Conservation (phyloP, 1,140 invertebrate species). For the Bombus consobrinus region DNA sequence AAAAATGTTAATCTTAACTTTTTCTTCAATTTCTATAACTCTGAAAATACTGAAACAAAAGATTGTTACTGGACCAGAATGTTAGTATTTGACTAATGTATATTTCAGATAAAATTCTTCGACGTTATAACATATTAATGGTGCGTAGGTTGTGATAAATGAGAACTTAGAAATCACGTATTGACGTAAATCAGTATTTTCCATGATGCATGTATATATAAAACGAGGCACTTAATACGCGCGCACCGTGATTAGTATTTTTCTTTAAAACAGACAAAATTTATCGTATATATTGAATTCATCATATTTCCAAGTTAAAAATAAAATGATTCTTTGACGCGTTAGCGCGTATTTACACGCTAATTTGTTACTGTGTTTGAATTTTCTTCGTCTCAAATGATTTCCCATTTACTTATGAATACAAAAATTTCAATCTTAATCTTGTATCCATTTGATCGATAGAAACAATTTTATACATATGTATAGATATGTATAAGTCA, state of each 20-base stretch:
- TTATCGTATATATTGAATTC: not conserved
- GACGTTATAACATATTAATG: not conserved
- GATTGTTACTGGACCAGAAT: not conserved
- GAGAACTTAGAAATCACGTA: not conserved
- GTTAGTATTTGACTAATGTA: not conserved
- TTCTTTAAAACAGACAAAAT: not conserved
- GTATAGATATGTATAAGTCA: not conserved
- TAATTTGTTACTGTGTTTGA: not conserved
- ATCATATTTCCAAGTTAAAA: not conserved
- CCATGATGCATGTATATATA: not conserved
- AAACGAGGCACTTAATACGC: constrained; percentile 26
- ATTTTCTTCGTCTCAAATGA: not conserved
- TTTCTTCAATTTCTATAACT: not conserved
- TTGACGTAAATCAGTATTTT: no score
- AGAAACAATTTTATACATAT: not conserved
- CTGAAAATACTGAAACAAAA: not conserved
- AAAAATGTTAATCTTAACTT: no score
- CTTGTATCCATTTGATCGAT: not conserved
- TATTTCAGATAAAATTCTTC: constrained; percentile 17
- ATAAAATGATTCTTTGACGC: not conserved
- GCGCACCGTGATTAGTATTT: not conserved
- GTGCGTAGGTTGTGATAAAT: not conserved
- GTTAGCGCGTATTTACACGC: no score
- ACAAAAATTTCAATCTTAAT: not conserved
- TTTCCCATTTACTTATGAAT: not conserved